Base-by-base conservation (phyloP, 2,113 vertebrate species). In the Rousettus leschenaultii region DNA sequence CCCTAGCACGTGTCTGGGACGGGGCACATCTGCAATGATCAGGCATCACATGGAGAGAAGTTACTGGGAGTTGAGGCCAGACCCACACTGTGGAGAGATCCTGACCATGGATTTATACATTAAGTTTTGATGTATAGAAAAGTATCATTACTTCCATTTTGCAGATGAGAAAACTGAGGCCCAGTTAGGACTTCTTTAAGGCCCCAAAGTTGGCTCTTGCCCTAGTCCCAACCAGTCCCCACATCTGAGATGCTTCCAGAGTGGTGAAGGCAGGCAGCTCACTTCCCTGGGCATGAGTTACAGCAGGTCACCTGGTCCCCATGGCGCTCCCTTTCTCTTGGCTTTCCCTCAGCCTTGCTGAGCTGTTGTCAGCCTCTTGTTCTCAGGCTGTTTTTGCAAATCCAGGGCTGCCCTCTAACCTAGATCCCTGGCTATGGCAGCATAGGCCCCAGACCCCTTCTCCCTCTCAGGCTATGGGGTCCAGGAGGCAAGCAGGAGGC, bases 181-280 rank as follows among this genome's bases (percentile, higher is more conserved):
- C 40, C 48, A 33, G 21, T 40, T 10, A 92, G 48, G 65, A 45
- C 26, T 51, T 77, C 26, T 43, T 45, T 45, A 8, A n/a, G 35
- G 55, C 12, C 40, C n/a, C 21, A 40, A 3, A 28, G 33, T 3
- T 77, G 77, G 14, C 40, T 93, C 65, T 40, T 43, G 65, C 48
- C 40, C 22, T 51, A 3, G 8, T 24, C 55, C 38, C 10, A 0
- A 6, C 71, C 21, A 16, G 59, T 26, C 28, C 33, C 22, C n/a
- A 21, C 33, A 57, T 40, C 55, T 48, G 6, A 26, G 43, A 57
- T 61, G 19, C n/a, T 6, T 51, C 26, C 4, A 26, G n/a, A 40
- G 26, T 33, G 28, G 30, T 16, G 38, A 79, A 15, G 71, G 3
- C 2, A 0, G 2, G 28, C 6, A 2, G 9, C 26, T 55, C 2